Base-by-base conservation (phyloP, 2,888 invertebrate genomes). In the Dicranocentrus wangi region DNA sequence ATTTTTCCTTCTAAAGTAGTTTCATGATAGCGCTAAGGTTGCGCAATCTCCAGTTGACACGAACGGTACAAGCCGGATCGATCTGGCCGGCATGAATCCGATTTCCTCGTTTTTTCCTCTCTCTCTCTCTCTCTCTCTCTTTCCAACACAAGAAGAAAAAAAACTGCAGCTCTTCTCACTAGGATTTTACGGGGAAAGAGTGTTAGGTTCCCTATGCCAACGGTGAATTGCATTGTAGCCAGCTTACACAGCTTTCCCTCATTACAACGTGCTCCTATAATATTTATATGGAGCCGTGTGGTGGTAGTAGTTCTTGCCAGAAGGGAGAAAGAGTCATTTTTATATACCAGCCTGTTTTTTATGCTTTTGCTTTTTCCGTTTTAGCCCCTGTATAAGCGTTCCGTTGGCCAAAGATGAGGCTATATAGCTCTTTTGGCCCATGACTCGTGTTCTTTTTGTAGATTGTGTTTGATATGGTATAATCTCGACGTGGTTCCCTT, bases 11-110 rank as follows among this genome's bases (percentile, higher is more conserved):
- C 47, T n/a, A 79, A 81, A 63, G 75, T 75, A 81, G 76, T 81
- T 71, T 66, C 69, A 71, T 70, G 70, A 66, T 81, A 73, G 69
- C n/a, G n/a, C 60, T 73, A 75, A 81, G 82, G 81, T 83, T 85
- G 86, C 86, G 86, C 86, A 86, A 83, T 84, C 84, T 84, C 85
- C 79, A 83, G 81, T 82, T 83, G 84, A 85, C 85, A 84, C 83
- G 81, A 83, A 81, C 73, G 61, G 68, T 71, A 71, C 81, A 70
- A 81, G 81, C 75, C 69, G 75, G 86, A 86, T 86, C 86, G 86
- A 86, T 86, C 85, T 83, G 83, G 70, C 81, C 80, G 76, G 82
- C 82, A 83, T 72, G 80, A 80, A 75, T 80, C 82, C 79, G 77
- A 81, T 81, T 78, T 81, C 75, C 83, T 78, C 43, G 32, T 58